Evolutionary conservation across 2,113 vertebrate species (phyloP).

Genomic region (Lasiurus borealis): DNA sequence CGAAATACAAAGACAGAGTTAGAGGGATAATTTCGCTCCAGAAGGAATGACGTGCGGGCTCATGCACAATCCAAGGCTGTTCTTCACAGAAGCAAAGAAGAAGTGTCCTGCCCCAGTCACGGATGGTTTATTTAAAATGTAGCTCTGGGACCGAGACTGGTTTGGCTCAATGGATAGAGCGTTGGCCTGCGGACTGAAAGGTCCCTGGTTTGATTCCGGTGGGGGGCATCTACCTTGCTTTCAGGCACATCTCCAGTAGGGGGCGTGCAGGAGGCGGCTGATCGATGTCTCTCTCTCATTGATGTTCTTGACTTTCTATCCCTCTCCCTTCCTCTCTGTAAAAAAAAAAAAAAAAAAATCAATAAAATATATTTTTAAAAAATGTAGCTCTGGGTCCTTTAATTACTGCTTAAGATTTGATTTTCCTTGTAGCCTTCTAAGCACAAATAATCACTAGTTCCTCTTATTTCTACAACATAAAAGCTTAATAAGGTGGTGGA

Average conservation of each 20-base stretch:
- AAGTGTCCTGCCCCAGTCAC: slow-evolving; percentile 58
- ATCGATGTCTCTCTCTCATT: too few species aligned
- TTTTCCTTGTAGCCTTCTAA: slow-evolving; percentile 58
- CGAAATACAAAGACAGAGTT: slow-evolving; percentile 73
- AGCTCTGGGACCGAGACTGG: too few species aligned
- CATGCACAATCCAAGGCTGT: slow-evolving; percentile 69
- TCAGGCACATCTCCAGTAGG: too few species aligned
- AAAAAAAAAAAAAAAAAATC: too few species aligned
- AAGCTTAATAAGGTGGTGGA: slow-evolving; percentile 45
- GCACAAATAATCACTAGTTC: slow-evolving; percentile 64
- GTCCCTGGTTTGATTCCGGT: too few species aligned
- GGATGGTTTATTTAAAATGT: slow-evolving; percentile 68
- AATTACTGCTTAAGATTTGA: slow-evolving; percentile 74
- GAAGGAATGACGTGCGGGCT: slow-evolving; percentile 71
- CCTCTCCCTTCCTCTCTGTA: too few species aligned
- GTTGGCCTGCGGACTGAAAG: too few species aligned
- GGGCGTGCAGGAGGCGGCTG: too few species aligned
- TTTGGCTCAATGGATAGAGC: too few species aligned
- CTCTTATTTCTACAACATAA: slow-evolving; percentile 58
- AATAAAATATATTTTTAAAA: too few species aligned
- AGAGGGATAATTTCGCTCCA: slow-evolving; percentile 76
- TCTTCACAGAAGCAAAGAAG: slow-evolving; percentile 73
- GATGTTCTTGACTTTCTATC: too few species aligned
- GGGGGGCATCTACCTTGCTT: too few species aligned
- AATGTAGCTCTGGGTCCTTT: slow-evolving; percentile 45